phyloP scores from a whole-genome alignment of 2,888 invertebrate genomes.

The Drosophila pegasa region DNA sequence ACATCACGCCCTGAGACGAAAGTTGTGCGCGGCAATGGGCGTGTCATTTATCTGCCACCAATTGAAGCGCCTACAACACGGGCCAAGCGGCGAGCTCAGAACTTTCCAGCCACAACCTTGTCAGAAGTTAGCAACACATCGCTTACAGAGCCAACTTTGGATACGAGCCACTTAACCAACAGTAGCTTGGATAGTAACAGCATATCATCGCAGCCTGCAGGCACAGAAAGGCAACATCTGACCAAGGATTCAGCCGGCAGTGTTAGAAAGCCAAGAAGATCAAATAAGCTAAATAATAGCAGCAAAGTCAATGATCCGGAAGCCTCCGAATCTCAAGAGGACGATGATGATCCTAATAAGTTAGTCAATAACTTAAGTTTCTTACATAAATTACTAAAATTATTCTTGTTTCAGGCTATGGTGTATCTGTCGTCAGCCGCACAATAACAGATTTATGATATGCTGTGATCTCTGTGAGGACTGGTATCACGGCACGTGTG shows the following conservation, averaged over 20 bases:
- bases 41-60: constrained; percentile 91
- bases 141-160: constrained; percentile 56
- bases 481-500: constrained; percentile 99
- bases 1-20: constrained; percentile 86
- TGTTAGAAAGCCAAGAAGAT: constrained; percentile 52
- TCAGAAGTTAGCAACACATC: constrained; percentile 44
- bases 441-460: constrained; percentile 98
- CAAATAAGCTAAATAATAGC: constrained; percentile 51
- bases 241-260: constrained; percentile 44
- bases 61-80: constrained; percentile 93
- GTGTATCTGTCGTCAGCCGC: constrained; percentile 98
- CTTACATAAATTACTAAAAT: constrained; percentile 3
- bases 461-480: constrained; percentile 98
- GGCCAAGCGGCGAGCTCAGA: constrained; percentile 88
- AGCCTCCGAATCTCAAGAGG: constrained; percentile 87
- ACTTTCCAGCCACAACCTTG: constrained; percentile 50
- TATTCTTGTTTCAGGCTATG: constrained; percentile 88
- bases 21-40: constrained; percentile 90
- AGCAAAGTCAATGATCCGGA: constrained; percentile 65
- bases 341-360: constrained; percentile 97
- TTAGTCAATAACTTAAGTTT: constrained; percentile 64
- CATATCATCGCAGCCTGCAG: constrained; percentile 14
- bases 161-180: constrained; percentile 42
- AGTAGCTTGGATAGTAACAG: constrained; percentile 61
- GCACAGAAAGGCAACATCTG: constrained; percentile 63